Percentiles rank a stretch among this genome's conserved stretches.
phyloP scores from a whole-genome alignment of 2,797 vertebrate species.

The Presbytis comata region DNA sequence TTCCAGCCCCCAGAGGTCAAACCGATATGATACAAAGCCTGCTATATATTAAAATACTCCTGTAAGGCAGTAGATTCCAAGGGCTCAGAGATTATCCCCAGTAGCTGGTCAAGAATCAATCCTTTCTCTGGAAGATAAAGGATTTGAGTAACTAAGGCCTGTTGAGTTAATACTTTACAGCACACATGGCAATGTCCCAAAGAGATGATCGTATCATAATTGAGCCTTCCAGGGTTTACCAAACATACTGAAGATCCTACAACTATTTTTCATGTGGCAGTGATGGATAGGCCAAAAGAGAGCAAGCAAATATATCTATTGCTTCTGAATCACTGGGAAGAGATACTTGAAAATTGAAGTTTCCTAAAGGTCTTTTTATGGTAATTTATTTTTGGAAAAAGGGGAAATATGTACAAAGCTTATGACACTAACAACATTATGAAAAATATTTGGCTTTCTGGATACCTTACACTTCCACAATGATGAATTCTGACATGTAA shows the following conservation, averaged over 20 bases:
- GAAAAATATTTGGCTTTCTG: neutral
- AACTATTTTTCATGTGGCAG: neutral
- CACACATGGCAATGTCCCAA: neutral
- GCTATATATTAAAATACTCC: neutral
- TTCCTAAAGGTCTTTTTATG: neutral
- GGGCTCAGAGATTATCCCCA: neutral
- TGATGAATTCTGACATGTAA: neutral
- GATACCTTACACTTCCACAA: neutral
- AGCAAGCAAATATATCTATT: neutral
- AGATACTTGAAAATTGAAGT: neutral
- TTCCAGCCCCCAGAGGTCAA: neutral
- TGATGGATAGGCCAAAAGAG: neutral
- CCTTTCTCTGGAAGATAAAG: neutral
- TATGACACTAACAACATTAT: neutral
- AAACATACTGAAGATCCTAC: neutral
- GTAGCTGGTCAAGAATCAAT: neutral
- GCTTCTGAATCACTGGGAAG: neutral
- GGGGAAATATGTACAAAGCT: neutral
- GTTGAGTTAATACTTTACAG: neutral
- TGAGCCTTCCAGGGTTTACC: neutral
- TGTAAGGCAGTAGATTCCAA: neutral
- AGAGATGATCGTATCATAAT: neutral
- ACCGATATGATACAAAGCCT: neutral
- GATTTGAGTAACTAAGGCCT: neutral
- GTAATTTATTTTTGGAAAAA: neutral